Evolutionary conservation across 2,888 invertebrate genomes (phyloP), one percentile per base, ranked within the genome.

Genomic region (Oscheius sp.): DNA sequence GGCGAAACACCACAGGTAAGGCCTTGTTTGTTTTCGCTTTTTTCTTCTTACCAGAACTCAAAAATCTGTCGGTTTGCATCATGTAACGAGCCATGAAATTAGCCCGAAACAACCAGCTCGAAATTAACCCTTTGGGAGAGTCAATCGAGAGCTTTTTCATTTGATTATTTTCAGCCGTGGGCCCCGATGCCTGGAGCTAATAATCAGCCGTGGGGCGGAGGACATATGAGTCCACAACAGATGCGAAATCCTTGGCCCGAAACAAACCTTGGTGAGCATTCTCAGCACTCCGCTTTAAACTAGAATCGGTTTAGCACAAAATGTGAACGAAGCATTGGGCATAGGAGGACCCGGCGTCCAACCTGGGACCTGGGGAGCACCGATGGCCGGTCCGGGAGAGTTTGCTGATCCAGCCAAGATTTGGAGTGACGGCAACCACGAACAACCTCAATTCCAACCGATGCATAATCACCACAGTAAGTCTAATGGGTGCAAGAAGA

Each of bases 1-100:
- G 77, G 75, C 27, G 74, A 74, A 33, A 53, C 71, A 37, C 72
- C 55, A 50, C 72, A 69, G 63, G 65, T 71, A n/a, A n/a, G n/a
- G n/a, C n/a, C n/a, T 57, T 10, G 34, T 31, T 2, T 42, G 4
- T 42, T 42, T 1, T 42, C 20, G 4, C 12, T 42, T 53, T 3
- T 31, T n/a, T n/a, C n/a, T n/a, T n/a, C n/a, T n/a, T n/a, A n/a
- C n/a, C n/a, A n/a, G n/a, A n/a, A n/a, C n/a, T n/a, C n/a, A n/a
- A n/a, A n/a, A n/a, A n/a, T n/a, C n/a, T n/a, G n/a, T n/a, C n/a
- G n/a, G n/a, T n/a, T n/a, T n/a, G n/a, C n/a, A n/a, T n/a, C n/a
- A n/a, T n/a, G n/a, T n/a, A n/a, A n/a, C n/a, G n/a, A n/a, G n/a
- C n/a, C n/a, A n/a, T n/a, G n/a, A n/a, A n/a, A n/a, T n/a, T n/a